These are phyloP conservation scores for Stylophora pistillata DNA, from an alignment of 64 coral and sea anemone species.

Conservation along the genomic window DNA sequence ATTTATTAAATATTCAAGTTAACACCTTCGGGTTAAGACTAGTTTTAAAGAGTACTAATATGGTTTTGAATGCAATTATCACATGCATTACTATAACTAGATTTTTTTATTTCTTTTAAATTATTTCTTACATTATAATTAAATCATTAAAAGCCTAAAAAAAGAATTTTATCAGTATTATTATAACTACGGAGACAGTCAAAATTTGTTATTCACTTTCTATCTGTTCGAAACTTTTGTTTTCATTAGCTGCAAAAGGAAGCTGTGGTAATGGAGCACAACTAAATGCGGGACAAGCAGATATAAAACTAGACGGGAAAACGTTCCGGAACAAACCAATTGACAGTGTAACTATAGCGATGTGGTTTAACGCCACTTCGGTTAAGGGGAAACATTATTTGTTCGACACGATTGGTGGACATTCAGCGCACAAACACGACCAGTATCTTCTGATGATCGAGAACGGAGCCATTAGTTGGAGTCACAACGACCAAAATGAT, in stretches of 20 bases:
- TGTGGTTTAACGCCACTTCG: conserved; percentile 84
- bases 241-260: conserved; percentile 33
- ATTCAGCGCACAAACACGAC: conserved; percentile 88
- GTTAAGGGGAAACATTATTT: conserved; percentile 76
- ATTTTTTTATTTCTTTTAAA: too few relatives aligned
- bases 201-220: too few relatives aligned
- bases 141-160: too few relatives aligned
- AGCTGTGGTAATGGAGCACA: conserved; percentile 84
- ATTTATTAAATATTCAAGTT: too few relatives aligned
- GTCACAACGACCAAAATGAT: conserved; percentile 83
- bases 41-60: too few relatives aligned
- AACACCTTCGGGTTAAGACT: too few relatives aligned
- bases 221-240: too few relatives aligned
- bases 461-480: conserved; percentile 86
- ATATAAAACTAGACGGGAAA: conserved; percentile 88
- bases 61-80: too few relatives aligned
- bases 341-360: conserved; percentile 81
- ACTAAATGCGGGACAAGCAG: conserved; percentile 61
- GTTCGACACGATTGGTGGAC: conserved; percentile 94
- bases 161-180: too few relatives aligned
- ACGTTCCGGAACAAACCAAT: conserved; percentile 96
- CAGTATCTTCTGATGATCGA: conserved; percentile 79
- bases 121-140: too few relatives aligned
- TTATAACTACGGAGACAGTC: too few relatives aligned
- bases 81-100: too few relatives aligned